Percentiles rank a stretch among this genome's conserved stretches.
phyloP scores from a whole-genome alignment of 2,888 invertebrate species.

The Tenthredo distinguenda region DNA sequence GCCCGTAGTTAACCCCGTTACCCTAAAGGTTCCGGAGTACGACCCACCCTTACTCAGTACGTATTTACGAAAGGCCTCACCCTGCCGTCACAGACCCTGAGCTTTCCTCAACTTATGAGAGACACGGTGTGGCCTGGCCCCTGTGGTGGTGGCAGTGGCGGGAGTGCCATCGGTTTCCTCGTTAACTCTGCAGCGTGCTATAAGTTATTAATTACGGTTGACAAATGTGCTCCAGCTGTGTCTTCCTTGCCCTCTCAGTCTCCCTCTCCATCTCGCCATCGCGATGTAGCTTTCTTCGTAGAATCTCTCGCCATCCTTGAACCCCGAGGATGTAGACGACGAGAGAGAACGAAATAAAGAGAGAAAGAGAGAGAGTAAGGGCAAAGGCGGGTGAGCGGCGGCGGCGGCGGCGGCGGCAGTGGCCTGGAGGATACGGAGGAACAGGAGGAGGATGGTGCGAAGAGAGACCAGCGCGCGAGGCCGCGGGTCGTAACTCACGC shows the following conservation, averaged over 20 bases:
- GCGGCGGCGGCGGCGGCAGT: slow-evolving; percentile 7
- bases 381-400: slow-evolving; percentile 46
- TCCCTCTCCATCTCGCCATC: slow-evolving; percentile 55
- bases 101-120: slow-evolving; percentile 42
- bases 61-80: slow-evolving; percentile 40
- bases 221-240: slow-evolving; percentile 67
- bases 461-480: slow-evolving; percentile 54
- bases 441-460: slow-evolving; percentile 53
- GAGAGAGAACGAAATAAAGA: slow-evolving; percentile 51
- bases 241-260: slow-evolving; percentile 58
- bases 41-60: slow-evolving; percentile 23
- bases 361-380: slow-evolving; percentile 51
- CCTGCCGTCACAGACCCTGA: slow-evolving; percentile 24
- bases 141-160: background rate
- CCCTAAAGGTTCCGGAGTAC: slow-evolving; percentile 1
- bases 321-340: slow-evolving; percentile 52
- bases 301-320: slow-evolving; percentile 49
- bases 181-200: slow-evolving; percentile 42
- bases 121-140: slow-evolving; percentile 13
- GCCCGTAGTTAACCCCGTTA: slow-evolving; percentile 50
- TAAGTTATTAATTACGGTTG: slow-evolving; percentile 51
- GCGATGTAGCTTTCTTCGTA: slow-evolving; percentile 53
- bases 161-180: slow-evolving; percentile 60
- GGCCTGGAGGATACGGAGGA: slow-evolving; percentile 56
- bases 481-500: slow-evolving; percentile 74